Evolutionary conservation across 2,888 invertebrate genomes (phyloP), one percentile per base, ranked within the genome.

Genomic region (Lithodes maja): DNA sequence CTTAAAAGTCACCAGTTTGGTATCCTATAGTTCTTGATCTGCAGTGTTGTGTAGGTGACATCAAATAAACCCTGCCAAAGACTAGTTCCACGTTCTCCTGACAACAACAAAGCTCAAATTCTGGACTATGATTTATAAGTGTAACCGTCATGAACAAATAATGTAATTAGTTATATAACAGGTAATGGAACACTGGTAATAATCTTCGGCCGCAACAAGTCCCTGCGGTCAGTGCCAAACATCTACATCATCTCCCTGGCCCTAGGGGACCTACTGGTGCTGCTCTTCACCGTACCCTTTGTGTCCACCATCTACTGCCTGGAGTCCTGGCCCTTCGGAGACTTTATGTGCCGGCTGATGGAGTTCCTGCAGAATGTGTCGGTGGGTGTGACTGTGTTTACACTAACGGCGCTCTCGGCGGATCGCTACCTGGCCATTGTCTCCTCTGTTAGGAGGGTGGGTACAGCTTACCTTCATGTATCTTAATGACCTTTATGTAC

Each of bases 381-480:
- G 83, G 96, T 98, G 98, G 98, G 0, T 94, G 98, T 92, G 98
- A 97, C 33, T 33, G 33, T 33, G 33, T 33, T 33, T 33, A 33
- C 33, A 33, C 33, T 33, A 33, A 33, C 33, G 0, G 98, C 98
- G 0, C 94, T 98, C 1, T 98, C 98, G 49, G 97, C 97, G 12
- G 98, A 98, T 94, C 95, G 98, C 85, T 98, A 97, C 94, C 97
- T 97, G 93, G 98, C 98, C 2, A 98, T 98, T 92, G 98, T 98
- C 55, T 85, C 85, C 52, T 79, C 79, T 9, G 79, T 85, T 12
- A 54, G 86, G 17, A 86, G 82, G n/a, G n/a, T 33, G 33, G 33
- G 33, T 33, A 33, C 33, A 33, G 33, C 33, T 33, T 33, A 33
- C 33, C 33, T 33, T 33, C 0, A 33, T 33, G 33, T 33, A 33